These are phyloP conservation scores for Stomatorhinus walkeri DNA, from an alignment of 2,797 vertebrate genomes.

Conservation along the genomic window DNA sequence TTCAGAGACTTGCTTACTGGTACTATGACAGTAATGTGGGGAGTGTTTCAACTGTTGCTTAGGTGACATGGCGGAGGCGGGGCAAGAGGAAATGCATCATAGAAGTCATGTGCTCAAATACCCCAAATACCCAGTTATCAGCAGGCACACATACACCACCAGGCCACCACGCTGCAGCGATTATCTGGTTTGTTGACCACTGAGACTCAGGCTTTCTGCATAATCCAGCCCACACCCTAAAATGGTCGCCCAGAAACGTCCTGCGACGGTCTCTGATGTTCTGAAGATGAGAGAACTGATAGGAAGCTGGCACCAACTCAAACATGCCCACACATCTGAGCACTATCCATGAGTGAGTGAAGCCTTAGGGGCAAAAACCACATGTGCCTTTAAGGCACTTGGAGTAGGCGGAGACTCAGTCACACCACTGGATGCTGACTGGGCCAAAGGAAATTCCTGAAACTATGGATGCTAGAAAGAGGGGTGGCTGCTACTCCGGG, in stretches of 20 bases:
- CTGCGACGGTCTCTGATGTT: background rate
- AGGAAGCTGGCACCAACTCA: background rate
- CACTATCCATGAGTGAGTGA: background rate
- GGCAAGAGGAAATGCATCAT: background rate
- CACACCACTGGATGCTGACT: conserved; percentile 63
- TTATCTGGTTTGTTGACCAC: background rate
- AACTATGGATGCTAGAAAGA: conserved; percentile 40
- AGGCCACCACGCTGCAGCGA: background rate
- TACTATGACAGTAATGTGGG: background rate
- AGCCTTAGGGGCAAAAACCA: conserved; percentile 22
- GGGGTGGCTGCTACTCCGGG: background rate
- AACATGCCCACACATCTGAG: background rate
- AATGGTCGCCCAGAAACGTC: background rate
- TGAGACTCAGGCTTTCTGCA: background rate
- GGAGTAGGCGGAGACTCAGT: conserved; percentile 57
- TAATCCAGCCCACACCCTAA: background rate
- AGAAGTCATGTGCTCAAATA: background rate
- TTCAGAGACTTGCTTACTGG: background rate
- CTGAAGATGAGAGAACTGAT: background rate
- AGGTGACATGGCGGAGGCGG: background rate
- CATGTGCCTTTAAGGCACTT: conserved; percentile 61
- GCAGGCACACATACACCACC: background rate
- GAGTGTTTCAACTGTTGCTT: background rate
- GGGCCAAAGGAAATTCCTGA: conserved; percentile 48
- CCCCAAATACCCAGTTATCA: background rate